Percentiles rank a stretch among this genome's conserved stretches.
phyloP scores from a whole-genome alignment of 2,797 vertebrate species.

The Rhinella marina region DNA sequence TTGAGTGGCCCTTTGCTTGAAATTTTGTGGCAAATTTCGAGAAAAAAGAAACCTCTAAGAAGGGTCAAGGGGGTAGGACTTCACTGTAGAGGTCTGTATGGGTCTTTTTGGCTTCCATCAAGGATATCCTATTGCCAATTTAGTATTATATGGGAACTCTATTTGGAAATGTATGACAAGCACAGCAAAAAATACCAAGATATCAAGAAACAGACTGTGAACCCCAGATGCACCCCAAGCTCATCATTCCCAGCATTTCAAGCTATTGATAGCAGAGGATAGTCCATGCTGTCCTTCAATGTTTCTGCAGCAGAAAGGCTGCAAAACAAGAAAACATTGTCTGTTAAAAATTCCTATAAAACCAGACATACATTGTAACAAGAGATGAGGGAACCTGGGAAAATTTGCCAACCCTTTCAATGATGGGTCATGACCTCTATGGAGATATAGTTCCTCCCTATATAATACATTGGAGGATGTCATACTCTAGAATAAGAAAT shows the following conservation, averaged over 20 bases:
- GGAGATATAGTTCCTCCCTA: too few species aligned
- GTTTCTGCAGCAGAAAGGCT: slow-evolving; percentile 32
- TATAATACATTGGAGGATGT: too few species aligned
- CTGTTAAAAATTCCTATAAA: neutral
- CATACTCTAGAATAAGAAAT: too few species aligned
- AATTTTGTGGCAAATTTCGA: too few species aligned
- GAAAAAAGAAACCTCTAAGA: too few species aligned
- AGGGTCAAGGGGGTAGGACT: too few species aligned
- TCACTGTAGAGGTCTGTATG: too few species aligned
- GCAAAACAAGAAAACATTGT: neutral
- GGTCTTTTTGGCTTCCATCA: too few species aligned
- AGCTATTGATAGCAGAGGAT: neutral
- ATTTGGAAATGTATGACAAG: neutral
- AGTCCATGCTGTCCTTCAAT: neutral
- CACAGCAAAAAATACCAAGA: neutral
- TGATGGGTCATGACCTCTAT: too few species aligned
- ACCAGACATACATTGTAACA: neutral
- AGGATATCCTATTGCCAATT: too few species aligned
- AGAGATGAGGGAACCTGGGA: neutral
- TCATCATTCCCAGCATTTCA: slow-evolving; percentile 18
- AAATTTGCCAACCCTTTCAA: too few species aligned
- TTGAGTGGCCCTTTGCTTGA: too few species aligned
- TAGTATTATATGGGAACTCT: neutral
- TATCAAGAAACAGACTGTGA: neutral
- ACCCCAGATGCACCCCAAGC: neutral